Base-by-base conservation (phyloP, 92 coral and sea anemone genomes). In the Anthopleura xanthogrammica region DNA sequence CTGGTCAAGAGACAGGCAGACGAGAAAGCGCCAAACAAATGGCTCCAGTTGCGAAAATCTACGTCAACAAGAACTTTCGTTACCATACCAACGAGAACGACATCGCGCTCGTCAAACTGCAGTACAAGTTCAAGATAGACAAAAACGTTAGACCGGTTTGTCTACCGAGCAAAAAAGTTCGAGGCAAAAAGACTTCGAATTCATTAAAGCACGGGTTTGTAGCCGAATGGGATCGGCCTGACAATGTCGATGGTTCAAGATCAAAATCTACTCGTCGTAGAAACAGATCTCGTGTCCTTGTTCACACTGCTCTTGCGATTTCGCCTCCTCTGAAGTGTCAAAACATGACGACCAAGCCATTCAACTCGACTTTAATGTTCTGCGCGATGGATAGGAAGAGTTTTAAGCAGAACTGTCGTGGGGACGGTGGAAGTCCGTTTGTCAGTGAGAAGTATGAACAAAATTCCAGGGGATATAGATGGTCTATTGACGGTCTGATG, bases 391-490 rank as follows among this genome's bases (percentile, higher is more conserved):
- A 85, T 20, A 86, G 89, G 17, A 89, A 85, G 83, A 88, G 87
- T 2, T 82, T 84, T 58, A 92, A 92, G 24, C 94, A 86, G 39
- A 83, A 94, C 50, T 95, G 98, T 82, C 82, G 89, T 1, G 97
- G 95, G 13, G 97, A 95, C 73, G 89, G 95, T 23, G 97, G 98
- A 66, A 90, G 94, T 48, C 95, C 98, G 16, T 91, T 91, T 72
- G 88, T 92, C 74, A 92, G 92, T 16, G 87, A 88, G 80, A 68
- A 80, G 56, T 87, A 75, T n/a, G 92, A 92, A 40, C 80, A 85
- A 40, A 85, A 54, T 9, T 76, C 90, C 7, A 83, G 91, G 6
- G 82, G 57, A 6, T 86, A 90, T 72, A 86, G 98, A 2, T 94
- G 98, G 98, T 85, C 89, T n/a, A 89, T 92, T 75, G 90, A 86